Percentiles rank a stretch among this genome's conserved stretches.
Conservation (phyloP, 2,797 vertebrate species). For the Falco rusticolus region DNA sequence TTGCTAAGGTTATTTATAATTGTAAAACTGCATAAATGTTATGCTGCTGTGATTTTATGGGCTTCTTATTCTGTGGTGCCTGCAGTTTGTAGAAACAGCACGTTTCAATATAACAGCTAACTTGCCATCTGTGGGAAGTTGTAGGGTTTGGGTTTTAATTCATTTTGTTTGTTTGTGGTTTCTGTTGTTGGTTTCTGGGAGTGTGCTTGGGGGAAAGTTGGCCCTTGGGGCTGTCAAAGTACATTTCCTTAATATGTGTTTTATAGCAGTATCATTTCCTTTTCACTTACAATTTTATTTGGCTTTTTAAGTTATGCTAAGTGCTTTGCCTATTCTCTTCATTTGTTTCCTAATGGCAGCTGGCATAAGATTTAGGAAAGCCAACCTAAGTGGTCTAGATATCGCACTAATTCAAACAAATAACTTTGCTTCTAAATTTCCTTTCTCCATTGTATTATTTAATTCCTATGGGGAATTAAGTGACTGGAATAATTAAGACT, state of each 20-base stretch:
- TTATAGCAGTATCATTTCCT: not conserved
- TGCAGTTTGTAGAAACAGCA: slow-evolving; percentile 3
- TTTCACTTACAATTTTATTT: slow-evolving; percentile 35
- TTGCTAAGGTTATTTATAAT: slow-evolving; percentile 31
- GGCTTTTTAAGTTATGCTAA: not conserved
- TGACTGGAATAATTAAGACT: not conserved
- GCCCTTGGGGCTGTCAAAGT: not conserved
- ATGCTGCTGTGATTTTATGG: slow-evolving; percentile 3
- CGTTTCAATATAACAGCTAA: not conserved
- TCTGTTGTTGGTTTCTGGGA: not conserved
- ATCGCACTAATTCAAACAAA: not conserved
- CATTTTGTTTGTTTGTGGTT: not conserved
- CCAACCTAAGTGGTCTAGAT: not conserved
- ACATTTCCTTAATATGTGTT: not conserved
- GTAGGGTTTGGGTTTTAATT: not conserved
- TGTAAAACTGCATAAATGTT: slow-evolving; percentile 2
- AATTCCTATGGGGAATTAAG: not conserved
- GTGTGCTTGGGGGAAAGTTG: not conserved
- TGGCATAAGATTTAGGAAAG: slow-evolving; percentile 23
- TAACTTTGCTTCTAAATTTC: not conserved
- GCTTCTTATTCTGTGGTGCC: not conserved
- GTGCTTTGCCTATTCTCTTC: slow-evolving; percentile 16
- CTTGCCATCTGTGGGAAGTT: not conserved
- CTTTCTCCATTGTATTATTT: not conserved
- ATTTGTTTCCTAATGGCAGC: slow-evolving; percentile 8